Base-by-base conservation (phyloP, 2,113 vertebrate genomes). In the Carassius gibelio region DNA sequence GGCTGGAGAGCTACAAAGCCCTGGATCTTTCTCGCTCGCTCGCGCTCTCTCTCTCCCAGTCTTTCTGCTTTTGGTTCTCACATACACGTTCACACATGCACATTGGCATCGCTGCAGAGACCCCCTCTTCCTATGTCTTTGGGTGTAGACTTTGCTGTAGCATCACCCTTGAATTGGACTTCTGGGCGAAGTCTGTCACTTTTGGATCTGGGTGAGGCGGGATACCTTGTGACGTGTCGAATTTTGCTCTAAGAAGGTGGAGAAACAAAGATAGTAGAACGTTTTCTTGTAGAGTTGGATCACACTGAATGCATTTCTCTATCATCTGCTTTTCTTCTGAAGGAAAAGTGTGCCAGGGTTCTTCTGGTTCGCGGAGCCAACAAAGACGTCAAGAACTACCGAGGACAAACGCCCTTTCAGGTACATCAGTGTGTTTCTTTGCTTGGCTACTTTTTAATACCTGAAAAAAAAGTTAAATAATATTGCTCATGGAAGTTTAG, bases 381-480 rank as follows among this genome's bases (percentile, higher is more conserved):
- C 84, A 97, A 96, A 85, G 96, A 96, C 48, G 88, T 96, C 1
- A 97, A 97, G 90, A 97, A 97, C 87, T 95, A 95, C 90, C 96
- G 96, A 89, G 96, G 95, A 90, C 96, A 97, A 88, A 95, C 96
- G 0, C 94, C 96, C 0, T 97, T 97, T 81, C 96, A 97, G 96
- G 96, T 97, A 93, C 17, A 23, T 15, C 19, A 64, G 42, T 5
- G 0, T 80, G 7, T 42, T 45, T 36, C 9, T 9, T 48, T 10
- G 45, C 4, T 38, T 74, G 23, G 50, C 8, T 59, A 78, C 50
- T 59, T 78, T 34, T 59, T 21, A 34, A 17, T 8, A 8, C 34
- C 14, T 68, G 14, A 36, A 68, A 17, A 30, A 23, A 1, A 14
- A 34, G 0, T 48, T 5, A 17, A 7, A 68, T 68, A 68, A 68